A percentile compares a stretch with the other conserved stretches of the same genome.
phyloP scores from a whole-genome alignment of 1,140 invertebrate genomes.

The Hermetia illucens region DNA sequence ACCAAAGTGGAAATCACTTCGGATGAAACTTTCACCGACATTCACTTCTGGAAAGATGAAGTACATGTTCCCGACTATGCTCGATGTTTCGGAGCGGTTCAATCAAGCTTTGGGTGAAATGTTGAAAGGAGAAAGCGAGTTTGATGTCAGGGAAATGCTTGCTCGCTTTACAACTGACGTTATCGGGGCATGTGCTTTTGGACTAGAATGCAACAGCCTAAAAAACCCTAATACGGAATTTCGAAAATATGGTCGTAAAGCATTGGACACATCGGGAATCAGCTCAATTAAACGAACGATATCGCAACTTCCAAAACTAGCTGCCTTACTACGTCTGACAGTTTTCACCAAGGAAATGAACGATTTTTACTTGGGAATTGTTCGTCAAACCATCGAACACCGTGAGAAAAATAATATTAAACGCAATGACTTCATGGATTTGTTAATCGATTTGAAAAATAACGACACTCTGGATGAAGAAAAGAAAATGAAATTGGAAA shows the following conservation, averaged over 20 bases:
- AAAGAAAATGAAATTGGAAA: no score
- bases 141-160: constrained; percentile 3
- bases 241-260: background rate
- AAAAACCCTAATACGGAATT: background rate
- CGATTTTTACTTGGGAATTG: constrained; percentile 17
- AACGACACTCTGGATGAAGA: no score
- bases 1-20: constrained; percentile 34
- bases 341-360: constrained; percentile 9
- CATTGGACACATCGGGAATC: background rate
- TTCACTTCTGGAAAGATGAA: constrained; percentile 37
- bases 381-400: constrained; percentile 16
- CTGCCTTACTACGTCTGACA: background rate
- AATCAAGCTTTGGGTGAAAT: constrained; percentile 31
- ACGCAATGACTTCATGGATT: no score
- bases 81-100: no score
- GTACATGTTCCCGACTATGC: constrained; percentile 27
- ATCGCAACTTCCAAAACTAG: background rate
- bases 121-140: constrained; percentile 17
- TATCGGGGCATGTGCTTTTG: constrained; percentile 40
- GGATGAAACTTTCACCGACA: constrained; percentile 35
- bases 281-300: background rate
- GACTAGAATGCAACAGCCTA: constrained; percentile 23
- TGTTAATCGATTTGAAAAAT: no score
- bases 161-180: constrained; percentile 37
- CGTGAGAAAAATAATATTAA: no score